These are phyloP conservation scores for Eilema depressum DNA, from an alignment of 2,888 invertebrate species.

Conservation along the genomic window DNA sequence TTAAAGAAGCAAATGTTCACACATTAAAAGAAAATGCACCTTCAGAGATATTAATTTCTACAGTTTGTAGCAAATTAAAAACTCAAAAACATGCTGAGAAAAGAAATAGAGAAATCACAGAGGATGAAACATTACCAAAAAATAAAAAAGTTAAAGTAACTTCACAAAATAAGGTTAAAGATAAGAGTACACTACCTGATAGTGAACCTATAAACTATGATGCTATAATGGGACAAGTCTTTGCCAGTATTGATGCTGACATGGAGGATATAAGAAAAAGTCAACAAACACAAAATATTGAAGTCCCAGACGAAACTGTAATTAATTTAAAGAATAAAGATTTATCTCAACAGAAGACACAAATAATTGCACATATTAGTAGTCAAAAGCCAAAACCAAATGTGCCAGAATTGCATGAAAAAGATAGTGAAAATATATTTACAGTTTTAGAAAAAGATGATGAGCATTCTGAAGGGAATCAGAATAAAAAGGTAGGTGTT, in stretches of 20 bases:
- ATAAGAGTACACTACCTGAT: constrained; percentile 48
- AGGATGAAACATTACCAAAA: constrained; percentile 47
- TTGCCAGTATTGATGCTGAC: constrained; percentile 79
- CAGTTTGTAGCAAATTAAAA: constrained; percentile 52
- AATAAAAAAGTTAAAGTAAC: constrained; percentile 67
- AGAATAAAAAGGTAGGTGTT: constrained; percentile 55
- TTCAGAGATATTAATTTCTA: constrained; percentile 72
- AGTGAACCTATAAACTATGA: constrained; percentile 76
- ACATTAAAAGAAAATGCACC: constrained; percentile 59
- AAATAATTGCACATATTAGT: constrained; percentile 34
- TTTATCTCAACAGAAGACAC: constrained; percentile 39
- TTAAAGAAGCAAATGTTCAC: constrained; percentile 66
- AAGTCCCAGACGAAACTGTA: constrained; percentile 23
- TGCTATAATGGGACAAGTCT: constrained; percentile 73
- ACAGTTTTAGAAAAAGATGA: constrained; percentile 67
- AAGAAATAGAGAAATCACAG: constrained; percentile 60
- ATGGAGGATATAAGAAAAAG: constrained; percentile 63
- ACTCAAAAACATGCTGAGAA: constrained; percentile 64
- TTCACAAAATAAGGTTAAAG: constrained; percentile 27
- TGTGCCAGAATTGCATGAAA: constrained; percentile 52
- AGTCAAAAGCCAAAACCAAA: constrained; percentile 34
- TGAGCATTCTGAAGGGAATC: constrained; percentile 42
- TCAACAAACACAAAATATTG: constrained; percentile 44
- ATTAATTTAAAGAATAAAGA: constrained; percentile 23
- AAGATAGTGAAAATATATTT: constrained; percentile 79